Percentiles rank a stretch among this genome's conserved stretches.
phyloP scores from a whole-genome alignment of 2,888 invertebrate genomes.

The Plagodis dolabraria region DNA sequence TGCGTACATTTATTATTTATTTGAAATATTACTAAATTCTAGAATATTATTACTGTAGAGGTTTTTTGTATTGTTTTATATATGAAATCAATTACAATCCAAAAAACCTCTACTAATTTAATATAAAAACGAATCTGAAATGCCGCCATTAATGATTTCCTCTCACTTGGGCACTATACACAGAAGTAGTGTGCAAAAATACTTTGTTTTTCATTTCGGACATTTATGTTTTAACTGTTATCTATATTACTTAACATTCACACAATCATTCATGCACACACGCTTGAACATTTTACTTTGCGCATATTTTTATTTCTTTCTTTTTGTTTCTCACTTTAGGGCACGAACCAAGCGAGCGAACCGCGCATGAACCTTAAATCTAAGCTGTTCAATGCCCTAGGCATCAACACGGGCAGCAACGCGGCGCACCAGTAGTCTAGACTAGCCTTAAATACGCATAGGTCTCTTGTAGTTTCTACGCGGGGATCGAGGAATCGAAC shows the following conservation, averaged over 20 bases:
- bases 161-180: too few species aligned
- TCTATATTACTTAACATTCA: slow-evolving; percentile 16
- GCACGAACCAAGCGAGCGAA: slow-evolving; percentile 88
- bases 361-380: slow-evolving; percentile 92
- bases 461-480: slow-evolving; percentile 21
- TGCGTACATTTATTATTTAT: too few species aligned
- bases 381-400: slow-evolving; percentile 94
- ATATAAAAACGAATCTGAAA: too few species aligned
- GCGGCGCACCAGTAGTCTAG: slow-evolving; percentile 76
- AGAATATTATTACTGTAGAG: too few species aligned
- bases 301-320: slow-evolving; percentile 69
- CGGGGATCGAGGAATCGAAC: slow-evolving; percentile 9
- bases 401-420: slow-evolving; percentile 88
- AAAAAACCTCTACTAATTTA: too few species aligned
- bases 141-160: too few species aligned
- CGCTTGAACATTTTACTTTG: slow-evolving; percentile 52
- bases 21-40: too few species aligned
- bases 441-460: slow-evolving; percentile 32
- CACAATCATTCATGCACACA: slow-evolving; percentile 31
- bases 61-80: too few species aligned
- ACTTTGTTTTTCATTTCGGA: too few species aligned
- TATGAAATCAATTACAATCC: too few species aligned
- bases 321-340: slow-evolving; percentile 84
- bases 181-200: too few species aligned
- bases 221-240: slow-evolving; percentile 11